Conservation (phyloP, 1,140 invertebrate species). For the Onthophagus taurus region DNA sequence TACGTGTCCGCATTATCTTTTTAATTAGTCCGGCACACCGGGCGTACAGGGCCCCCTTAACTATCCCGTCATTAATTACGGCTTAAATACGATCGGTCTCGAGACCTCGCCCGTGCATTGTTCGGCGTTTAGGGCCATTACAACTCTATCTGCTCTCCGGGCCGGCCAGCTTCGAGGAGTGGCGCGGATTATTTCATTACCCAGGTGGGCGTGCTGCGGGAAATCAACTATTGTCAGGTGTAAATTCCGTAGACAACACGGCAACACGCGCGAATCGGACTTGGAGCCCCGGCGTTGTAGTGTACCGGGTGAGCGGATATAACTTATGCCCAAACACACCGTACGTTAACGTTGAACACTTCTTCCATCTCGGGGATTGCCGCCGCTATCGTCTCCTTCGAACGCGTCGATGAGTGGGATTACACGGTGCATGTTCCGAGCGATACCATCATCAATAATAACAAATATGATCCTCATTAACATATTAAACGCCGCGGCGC, state of each 20-base stretch:
- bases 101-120: too few relatives aligned
- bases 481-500: slow-evolving; percentile 12
- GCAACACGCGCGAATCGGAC: background rate
- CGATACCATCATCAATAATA: slow-evolving; percentile 13
- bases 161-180: slow-evolving; percentile 32
- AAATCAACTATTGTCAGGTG: slow-evolving; percentile 34
- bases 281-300: background rate
- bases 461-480: slow-evolving; percentile 14
- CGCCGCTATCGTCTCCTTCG: too few relatives aligned
- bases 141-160: slow-evolving; percentile 36
- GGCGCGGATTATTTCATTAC: slow-evolving; percentile 37
- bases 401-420: slow-evolving; percentile 13
- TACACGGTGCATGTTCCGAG: slow-evolving; percentile 10
- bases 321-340: background rate
- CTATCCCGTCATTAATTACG: slow-evolving; percentile 20
- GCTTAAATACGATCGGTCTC: slow-evolving; percentile 19
- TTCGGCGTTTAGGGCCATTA: slow-evolving; percentile 31
- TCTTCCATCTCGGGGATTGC: too few relatives aligned
- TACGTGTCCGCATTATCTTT: slow-evolving; percentile 9
- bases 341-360: too few relatives aligned
- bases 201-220: slow-evolving; percentile 31
- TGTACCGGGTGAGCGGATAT: background rate
- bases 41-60: slow-evolving; percentile 3
- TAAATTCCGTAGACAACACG: slow-evolving; percentile 27
- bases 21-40: slow-evolving; percentile 9